phyloP scores from a whole-genome alignment of 2,797 vertebrate genomes.

The Sardinella longiceps region DNA sequence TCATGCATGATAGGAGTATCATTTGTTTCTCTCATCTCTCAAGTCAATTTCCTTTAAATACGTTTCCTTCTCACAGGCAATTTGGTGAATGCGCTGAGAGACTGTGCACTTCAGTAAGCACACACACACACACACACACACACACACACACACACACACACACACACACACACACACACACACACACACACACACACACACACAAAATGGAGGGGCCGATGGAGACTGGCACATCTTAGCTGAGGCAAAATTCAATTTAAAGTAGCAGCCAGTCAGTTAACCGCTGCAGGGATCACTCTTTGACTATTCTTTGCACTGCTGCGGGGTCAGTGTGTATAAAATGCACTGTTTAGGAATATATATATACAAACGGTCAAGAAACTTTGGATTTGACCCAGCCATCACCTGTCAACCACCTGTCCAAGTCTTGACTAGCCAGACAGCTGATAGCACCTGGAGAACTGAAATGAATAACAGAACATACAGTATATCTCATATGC shows the following conservation, averaged over 20 bases:
- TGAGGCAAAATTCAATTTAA: conserved; percentile 70
- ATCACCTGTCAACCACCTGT: neutral
- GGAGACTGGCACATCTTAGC: conserved; percentile 63
- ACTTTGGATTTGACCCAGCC: neutral
- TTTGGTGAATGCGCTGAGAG: conserved; percentile 82
- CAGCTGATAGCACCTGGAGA: neutral
- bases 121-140: conserved; percentile 29
- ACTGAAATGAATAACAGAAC: neutral
- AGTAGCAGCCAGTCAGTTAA: neutral
- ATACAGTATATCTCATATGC: neutral
- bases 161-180: conserved; percentile 63
- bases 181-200: conserved; percentile 73
- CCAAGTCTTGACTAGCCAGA: neutral
- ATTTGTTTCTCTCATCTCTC: conserved; percentile 90
- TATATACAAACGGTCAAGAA: neutral
- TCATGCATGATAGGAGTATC: conserved; percentile 91
- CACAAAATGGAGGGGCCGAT: conserved; percentile 72
- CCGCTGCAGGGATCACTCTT: neutral
- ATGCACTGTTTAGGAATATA: neutral
- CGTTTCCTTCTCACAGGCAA: conserved; percentile 80
- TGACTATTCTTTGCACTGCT: neutral
- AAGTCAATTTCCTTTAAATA: conserved; percentile 92
- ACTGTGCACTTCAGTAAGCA: conserved; percentile 85
- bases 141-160: conserved; percentile 50
- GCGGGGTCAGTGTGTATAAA: neutral